A percentile compares a stretch with the other conserved stretches of the same genome.
Evolutionary conservation across 1,140 invertebrate species (phyloP).

Genomic region (Philotrypesis tridentata): DNA sequence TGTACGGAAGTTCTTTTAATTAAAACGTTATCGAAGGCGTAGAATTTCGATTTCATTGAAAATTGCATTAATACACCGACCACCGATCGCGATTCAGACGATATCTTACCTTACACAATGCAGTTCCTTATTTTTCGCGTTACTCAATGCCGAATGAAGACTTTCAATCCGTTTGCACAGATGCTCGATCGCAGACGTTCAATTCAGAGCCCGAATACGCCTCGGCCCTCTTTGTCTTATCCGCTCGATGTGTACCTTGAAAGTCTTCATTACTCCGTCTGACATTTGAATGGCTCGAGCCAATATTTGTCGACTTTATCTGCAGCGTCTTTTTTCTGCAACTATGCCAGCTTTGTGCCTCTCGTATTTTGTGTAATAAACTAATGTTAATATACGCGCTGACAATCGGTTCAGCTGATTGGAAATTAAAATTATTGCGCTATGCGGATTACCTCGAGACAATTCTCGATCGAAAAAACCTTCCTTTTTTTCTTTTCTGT

Average conservation of each 20-base stretch:
- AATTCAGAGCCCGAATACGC: background rate
- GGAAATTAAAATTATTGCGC: no score
- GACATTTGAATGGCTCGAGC: conserved; percentile 2
- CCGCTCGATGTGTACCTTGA: background rate
- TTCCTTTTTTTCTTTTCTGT: no score
- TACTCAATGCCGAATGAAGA: background rate
- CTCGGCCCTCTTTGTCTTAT: background rate
- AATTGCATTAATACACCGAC: background rate
- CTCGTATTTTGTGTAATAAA: no score
- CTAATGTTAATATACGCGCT: no score
- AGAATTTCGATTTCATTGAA: background rate
- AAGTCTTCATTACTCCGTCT: background rate
- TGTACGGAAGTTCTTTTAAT: no score
- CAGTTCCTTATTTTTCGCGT: background rate
- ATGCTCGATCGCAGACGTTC: conserved; percentile 1
- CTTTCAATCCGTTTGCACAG: background rate
- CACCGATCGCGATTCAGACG: background rate
- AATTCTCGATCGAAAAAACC: no score
- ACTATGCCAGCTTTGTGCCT: no score
- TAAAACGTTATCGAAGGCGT: no score
- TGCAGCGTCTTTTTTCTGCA: background rate
- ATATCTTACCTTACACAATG: background rate
- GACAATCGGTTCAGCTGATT: no score
- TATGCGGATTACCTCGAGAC: no score
- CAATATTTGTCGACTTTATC: conserved; percentile 3